A percentile compares a stretch with the other conserved stretches of the same genome.
These are phyloP conservation scores for Euschistus heros DNA, from an alignment of 1,140 invertebrate species.

Conservation along the genomic window DNA sequence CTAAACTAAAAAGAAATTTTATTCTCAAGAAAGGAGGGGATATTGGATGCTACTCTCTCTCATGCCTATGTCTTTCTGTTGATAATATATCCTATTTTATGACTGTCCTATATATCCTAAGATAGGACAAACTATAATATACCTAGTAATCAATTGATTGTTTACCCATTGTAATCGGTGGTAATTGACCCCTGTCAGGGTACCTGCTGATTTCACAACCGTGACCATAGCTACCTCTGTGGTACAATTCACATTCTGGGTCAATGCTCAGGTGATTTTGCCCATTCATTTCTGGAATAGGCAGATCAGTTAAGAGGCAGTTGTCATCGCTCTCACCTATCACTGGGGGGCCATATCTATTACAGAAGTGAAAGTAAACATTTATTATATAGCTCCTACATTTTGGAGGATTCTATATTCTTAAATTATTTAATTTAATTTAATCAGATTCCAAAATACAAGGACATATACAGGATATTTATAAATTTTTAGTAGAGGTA, in stretches of 20 bases:
- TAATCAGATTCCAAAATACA: too few species aligned
- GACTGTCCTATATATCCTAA: too few species aligned
- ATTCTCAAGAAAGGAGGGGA: too few species aligned
- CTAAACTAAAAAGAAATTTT: too few species aligned
- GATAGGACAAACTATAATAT: background rate
- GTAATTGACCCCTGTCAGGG: constrained; percentile 7
- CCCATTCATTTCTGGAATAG: constrained; percentile 49
- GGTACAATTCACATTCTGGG: constrained; percentile 57
- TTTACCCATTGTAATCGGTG: background rate
- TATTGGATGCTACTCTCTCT: too few species aligned
- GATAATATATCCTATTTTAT: too few species aligned
- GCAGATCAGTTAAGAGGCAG: constrained; percentile 61
- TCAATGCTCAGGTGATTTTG: constrained; percentile 45
- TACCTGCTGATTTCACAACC: constrained; percentile 56
- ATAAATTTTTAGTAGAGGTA: too few species aligned
- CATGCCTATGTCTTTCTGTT: too few species aligned
- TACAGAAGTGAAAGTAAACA: background rate
- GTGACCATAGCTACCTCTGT: constrained; percentile 62
- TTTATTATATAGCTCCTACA: too few species aligned
- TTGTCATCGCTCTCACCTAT: constrained; percentile 52
- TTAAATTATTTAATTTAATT: too few species aligned
- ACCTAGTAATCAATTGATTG: background rate
- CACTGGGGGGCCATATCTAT: constrained; percentile 49
- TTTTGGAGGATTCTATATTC: too few species aligned
- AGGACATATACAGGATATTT: too few species aligned